Evolutionary conservation across 1,140 invertebrate species (phyloP).

Genomic region (Trachymyrmex cornetzi): DNA sequence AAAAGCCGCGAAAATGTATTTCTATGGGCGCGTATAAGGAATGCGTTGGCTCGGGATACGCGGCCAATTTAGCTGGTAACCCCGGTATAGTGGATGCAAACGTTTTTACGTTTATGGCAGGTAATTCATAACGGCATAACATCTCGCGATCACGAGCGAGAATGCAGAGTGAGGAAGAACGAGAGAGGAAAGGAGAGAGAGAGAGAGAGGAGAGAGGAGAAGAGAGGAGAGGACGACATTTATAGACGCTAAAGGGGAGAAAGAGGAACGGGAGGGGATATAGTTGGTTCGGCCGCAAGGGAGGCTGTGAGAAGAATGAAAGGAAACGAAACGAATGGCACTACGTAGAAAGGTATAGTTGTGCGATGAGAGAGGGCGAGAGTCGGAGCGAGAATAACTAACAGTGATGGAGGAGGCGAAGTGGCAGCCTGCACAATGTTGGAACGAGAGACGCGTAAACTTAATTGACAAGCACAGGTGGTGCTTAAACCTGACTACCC

Average conservation of each 20-base stretch:
- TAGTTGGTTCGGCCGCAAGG: slow-evolving; percentile 4
- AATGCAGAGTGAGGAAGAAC: not conserved
- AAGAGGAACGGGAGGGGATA: not conserved
- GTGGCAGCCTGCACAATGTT: slow-evolving; percentile 67
- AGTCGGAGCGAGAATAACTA: slow-evolving; percentile 70
- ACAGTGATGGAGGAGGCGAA: slow-evolving; percentile 61
- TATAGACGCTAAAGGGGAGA: not conserved
- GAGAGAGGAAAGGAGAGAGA: too few relatives aligned
- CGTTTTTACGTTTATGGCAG: slow-evolving; percentile 57
- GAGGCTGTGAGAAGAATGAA: not conserved
- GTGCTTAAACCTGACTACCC: slow-evolving; percentile 82
- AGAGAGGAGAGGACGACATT: not conserved
- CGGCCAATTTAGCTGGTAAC: slow-evolving; percentile 48
- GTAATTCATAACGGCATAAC: slow-evolving; percentile 66
- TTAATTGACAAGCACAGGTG: slow-evolving; percentile 84
- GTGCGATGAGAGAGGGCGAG: not conserved
- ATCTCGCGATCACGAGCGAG: slow-evolving; percentile 31
- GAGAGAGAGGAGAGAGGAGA: too few relatives aligned
- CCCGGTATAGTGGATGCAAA: slow-evolving; percentile 39
- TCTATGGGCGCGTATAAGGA: slow-evolving; percentile 36
- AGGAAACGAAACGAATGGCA: slow-evolving; percentile 42
- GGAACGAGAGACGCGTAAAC: slow-evolving; percentile 82
- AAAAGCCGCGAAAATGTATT: slow-evolving; percentile 52
- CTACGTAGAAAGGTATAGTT: slow-evolving; percentile 8
- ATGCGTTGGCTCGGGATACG: slow-evolving; percentile 19